Evolutionary conservation across 2,888 invertebrate species (phyloP).

Genomic region (Prenolepis imparis): DNA sequence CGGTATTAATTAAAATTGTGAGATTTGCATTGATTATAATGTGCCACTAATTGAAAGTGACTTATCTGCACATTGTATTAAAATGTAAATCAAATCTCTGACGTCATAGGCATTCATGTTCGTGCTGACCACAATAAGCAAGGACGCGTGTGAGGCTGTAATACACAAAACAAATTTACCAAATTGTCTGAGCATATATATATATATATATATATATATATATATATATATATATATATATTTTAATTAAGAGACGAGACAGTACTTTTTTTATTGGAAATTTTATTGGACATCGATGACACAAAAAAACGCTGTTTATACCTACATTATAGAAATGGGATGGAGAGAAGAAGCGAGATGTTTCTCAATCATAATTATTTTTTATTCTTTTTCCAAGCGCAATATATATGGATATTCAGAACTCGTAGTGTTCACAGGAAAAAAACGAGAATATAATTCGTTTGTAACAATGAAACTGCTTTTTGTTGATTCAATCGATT

Average conservation of each 20-base stretch:
- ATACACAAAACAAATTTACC: constrained; percentile 35
- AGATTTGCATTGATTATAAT: constrained; percentile 83
- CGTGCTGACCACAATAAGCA: constrained; percentile 68
- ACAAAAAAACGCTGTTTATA: background rate
- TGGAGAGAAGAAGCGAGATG: background rate
- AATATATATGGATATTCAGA: background rate
- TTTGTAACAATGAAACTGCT: constrained; percentile 12
- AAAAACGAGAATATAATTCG: constrained; percentile 22
- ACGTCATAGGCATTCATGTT: constrained; percentile 62
- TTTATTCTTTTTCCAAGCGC: background rate
- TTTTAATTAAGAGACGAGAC: background rate
- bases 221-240: background rate
- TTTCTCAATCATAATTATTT: constrained; percentile 1
- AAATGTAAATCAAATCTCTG: constrained; percentile 82
- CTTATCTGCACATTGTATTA: constrained; percentile 81
- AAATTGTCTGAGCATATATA: background rate
- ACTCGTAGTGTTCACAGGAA: background rate
- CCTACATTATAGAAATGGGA: background rate
- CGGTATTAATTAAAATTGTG: constrained; percentile 80
- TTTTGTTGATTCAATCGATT: constrained; percentile 33
- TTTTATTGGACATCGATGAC: constrained; percentile 29
- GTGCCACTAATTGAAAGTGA: constrained; percentile 82
- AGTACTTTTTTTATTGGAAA: constrained; percentile 24
- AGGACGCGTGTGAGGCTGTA: background rate
- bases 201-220: constrained; percentile 12